Evolutionary conservation across 2,113 vertebrate species (phyloP).

Genomic region (Telmatochromis sp.): DNA sequence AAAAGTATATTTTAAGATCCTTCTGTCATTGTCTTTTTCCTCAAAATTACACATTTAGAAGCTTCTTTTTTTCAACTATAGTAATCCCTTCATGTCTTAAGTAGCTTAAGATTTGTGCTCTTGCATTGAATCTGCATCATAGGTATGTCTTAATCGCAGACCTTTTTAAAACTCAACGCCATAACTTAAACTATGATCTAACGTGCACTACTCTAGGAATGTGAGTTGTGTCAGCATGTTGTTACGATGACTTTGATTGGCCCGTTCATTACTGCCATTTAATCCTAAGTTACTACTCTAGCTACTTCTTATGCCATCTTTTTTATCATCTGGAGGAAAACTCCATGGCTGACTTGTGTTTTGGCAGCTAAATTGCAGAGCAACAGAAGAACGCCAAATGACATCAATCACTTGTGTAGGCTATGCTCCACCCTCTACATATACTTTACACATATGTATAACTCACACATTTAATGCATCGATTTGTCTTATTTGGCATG

Average conservation of each 20-base stretch:
- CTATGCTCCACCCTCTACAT: background rate
- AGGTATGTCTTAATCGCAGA: background rate
- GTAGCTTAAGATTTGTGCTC: background rate
- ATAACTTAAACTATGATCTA: background rate
- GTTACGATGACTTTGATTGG: background rate
- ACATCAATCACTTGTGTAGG: background rate
- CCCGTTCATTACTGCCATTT: background rate
- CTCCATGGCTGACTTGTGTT: background rate
- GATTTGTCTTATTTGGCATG: background rate
- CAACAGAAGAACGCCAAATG: background rate
- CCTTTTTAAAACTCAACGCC: background rate
- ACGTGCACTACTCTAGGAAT: background rate
- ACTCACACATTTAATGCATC: background rate
- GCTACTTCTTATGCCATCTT: background rate
- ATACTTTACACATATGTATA: background rate
- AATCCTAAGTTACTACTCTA: background rate
- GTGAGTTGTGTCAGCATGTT: background rate
- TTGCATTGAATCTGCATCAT: background rate
- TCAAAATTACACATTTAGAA: background rate
- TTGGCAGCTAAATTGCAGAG: background rate
- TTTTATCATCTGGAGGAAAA: background rate
- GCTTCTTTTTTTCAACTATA: background rate
- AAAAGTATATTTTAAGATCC: background rate
- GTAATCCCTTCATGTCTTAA: background rate
- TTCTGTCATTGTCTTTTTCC: background rate